Conservation (phyloP, 2,113 vertebrate species). For the Spizaetus ornatus region DNA sequence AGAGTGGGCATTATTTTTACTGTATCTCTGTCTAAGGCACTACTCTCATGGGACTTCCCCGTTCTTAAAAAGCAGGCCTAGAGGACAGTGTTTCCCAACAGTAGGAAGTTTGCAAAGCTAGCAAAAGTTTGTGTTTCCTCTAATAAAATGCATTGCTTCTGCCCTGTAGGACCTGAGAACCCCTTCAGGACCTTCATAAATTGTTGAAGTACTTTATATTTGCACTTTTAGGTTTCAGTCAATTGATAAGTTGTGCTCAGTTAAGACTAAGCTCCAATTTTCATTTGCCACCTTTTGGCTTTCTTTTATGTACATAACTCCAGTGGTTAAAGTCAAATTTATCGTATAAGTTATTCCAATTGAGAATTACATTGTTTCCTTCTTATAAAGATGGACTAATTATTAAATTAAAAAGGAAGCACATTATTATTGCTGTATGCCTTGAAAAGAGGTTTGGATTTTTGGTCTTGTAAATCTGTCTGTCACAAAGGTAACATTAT, state of each 20-base stretch:
- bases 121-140: background rate
- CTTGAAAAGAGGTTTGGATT: background rate
- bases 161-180: background rate
- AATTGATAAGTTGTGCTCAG: background rate
- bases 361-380: background rate
- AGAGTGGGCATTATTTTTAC: background rate
- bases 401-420: background rate
- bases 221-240: background rate
- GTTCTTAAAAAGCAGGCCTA: background rate
- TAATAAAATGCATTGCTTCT: background rate
- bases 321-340: background rate
- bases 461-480: background rate
- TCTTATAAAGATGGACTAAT: background rate
- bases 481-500: background rate
- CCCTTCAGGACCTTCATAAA: background rate
- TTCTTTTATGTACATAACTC: background rate
- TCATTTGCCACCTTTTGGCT: background rate
- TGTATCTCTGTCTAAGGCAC: background rate
- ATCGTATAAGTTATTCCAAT: background rate
- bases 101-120: background rate
- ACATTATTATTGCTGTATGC: background rate
- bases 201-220: background rate
- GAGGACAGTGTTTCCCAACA: background rate
- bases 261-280: background rate
- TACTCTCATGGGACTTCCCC: background rate